Percentiles rank a stretch among this genome's conserved stretches.
Evolutionary conservation across 2,797 vertebrate genomes (phyloP).

Genomic region (Lacerta viridis): DNA sequence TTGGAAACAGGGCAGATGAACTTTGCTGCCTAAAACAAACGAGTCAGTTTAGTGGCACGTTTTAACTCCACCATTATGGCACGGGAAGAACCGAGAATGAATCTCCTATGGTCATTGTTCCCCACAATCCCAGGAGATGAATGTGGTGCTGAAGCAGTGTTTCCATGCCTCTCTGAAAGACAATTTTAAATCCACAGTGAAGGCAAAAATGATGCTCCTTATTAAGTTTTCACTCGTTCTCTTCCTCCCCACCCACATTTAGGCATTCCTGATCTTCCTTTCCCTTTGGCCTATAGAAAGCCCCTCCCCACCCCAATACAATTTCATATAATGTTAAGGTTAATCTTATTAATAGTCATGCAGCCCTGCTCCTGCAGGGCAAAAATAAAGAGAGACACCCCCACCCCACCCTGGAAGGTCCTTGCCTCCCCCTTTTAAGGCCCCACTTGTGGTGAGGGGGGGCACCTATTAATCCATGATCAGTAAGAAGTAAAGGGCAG

Average conservation of each 20-base stretch:
- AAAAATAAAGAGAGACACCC: background rate
- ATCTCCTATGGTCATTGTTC: background rate
- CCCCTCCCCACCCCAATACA: conserved; percentile 1
- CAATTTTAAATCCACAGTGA: background rate
- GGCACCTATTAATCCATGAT: conserved; percentile 39
- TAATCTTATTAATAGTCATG: conserved; percentile 49
- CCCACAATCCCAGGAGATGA: background rate
- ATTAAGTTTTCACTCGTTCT: background rate
- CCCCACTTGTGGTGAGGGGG: background rate
- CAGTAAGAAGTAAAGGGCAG: conserved; percentile 27
- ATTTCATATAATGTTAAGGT: conserved; percentile 39
- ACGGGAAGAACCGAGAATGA: background rate
- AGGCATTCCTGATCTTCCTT: background rate
- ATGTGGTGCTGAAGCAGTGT: background rate
- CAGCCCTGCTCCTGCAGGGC: conserved; percentile 17
- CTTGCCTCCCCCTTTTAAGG: background rate
- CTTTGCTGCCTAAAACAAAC: background rate
- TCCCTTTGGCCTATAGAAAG: conserved; percentile 6
- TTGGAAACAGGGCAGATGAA: background rate
- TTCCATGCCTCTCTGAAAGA: background rate
- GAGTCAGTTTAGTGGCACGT: background rate
- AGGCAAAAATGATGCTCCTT: conserved; percentile 11
- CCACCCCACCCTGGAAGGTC: conserved; percentile 2
- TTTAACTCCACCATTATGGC: background rate
- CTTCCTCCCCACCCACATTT: background rate